Percentiles rank a stretch among this genome's conserved stretches.
These are phyloP conservation scores for Lycorma delicatula DNA, from an alignment of 1,140 invertebrate species.

Conservation along the genomic window DNA sequence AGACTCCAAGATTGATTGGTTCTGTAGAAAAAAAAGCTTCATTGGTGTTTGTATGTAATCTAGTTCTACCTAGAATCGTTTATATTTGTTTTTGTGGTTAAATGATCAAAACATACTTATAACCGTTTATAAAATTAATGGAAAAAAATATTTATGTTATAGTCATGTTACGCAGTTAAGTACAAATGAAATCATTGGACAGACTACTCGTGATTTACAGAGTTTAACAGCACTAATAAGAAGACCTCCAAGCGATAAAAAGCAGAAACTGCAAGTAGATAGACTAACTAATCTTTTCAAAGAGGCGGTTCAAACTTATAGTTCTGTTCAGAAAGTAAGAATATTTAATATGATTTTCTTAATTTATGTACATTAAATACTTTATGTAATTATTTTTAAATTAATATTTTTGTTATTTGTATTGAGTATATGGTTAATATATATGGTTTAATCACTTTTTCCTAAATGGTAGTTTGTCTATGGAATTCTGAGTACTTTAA, in stretches of 20 bases:
- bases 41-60: no score
- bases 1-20: no score
- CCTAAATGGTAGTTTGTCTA: no score
- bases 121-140: no score
- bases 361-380: no score
- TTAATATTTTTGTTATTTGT: no score
- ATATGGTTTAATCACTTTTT: no score
- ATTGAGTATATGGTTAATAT: no score
- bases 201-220: slow-evolving; percentile 62
- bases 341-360: no score
- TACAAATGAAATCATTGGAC: slow-evolving; percentile 63
- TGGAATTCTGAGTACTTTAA: no score
- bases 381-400: no score
- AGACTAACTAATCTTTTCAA: slow-evolving; percentile 72
- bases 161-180: slow-evolving; percentile 71
- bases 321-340: slow-evolving; percentile 65
- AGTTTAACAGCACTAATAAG: slow-evolving; percentile 55
- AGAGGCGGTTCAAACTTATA: slow-evolving; percentile 67
- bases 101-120: slow-evolving; percentile 10
- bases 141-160: slow-evolving; percentile 35
- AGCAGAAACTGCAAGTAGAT: slow-evolving; percentile 72
- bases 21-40: no score
- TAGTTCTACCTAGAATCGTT: slow-evolving; percentile 12
- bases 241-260: slow-evolving; percentile 61
- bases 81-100: slow-evolving; percentile 10